Conservation (phyloP, 2,797 vertebrate genomes). For the Podargus strigoides region DNA sequence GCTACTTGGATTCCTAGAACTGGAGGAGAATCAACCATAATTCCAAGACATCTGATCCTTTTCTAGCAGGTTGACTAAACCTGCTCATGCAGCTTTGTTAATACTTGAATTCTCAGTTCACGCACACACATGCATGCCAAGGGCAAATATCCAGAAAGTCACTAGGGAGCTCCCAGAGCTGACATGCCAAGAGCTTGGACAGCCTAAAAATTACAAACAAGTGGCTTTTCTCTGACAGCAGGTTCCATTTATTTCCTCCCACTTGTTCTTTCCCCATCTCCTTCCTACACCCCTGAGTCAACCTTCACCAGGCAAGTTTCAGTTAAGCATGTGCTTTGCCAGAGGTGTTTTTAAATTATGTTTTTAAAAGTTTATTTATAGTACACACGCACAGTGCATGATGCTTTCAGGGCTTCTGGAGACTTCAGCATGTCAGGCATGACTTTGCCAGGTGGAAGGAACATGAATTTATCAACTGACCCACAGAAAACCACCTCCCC, state of each 20-base stretch:
- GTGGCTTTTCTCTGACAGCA: slow-evolving; percentile 26
- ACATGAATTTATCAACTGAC: neutral
- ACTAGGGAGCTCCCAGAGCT: neutral
- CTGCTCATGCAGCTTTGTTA: neutral
- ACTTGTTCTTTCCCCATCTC: slow-evolving; percentile 40
- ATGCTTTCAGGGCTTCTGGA: neutral
- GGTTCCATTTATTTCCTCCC: slow-evolving; percentile 45
- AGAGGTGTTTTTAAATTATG: slow-evolving; percentile 57
- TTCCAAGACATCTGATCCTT: neutral
- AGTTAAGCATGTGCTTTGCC: slow-evolving; percentile 46
- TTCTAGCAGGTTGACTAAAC: neutral
- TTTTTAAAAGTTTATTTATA: slow-evolving; percentile 50
- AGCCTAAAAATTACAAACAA: slow-evolving; percentile 29
- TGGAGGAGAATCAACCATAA: neutral
- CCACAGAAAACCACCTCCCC: neutral
- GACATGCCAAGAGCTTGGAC: neutral
- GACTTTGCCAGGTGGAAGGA: neutral
- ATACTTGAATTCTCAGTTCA: neutral
- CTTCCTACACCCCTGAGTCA: slow-evolving; percentile 55
- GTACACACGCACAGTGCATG: neutral
- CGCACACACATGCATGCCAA: neutral
- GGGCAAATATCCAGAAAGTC: neutral
- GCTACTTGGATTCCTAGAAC: neutral
- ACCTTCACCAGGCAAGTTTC: slow-evolving; percentile 33
- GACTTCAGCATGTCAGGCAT: neutral